Evolutionary conservation across 2,888 invertebrate species (phyloP).

Genomic region (Marasmarcha lunaedactyla): DNA sequence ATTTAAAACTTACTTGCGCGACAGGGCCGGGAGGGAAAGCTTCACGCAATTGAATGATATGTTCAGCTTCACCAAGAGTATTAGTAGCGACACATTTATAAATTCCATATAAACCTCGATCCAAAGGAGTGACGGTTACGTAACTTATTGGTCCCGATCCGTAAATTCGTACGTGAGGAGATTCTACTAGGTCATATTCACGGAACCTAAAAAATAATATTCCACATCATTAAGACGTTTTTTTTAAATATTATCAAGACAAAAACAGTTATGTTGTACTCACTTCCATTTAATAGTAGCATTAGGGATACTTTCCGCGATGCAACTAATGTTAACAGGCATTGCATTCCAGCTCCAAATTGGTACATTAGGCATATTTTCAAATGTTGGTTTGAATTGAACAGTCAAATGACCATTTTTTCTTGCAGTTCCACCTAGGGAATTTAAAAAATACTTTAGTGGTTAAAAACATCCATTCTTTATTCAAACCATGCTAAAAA

Average conservation of each 20-base stretch:
- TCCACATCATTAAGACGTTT: not conserved
- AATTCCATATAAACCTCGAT: conserved; percentile 74
- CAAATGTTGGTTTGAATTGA: conserved; percentile 86
- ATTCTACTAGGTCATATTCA: conserved; percentile 65
- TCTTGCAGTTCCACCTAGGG: conserved; percentile 75
- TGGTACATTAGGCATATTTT: conserved; percentile 76
- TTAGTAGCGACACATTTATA: conserved; percentile 89
- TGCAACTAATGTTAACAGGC: conserved; percentile 86
- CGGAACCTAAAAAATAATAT: conserved; percentile 38
- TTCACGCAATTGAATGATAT: conserved; percentile 78
- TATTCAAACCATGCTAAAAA: too few relatives aligned
- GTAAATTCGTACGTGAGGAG: conserved; percentile 69
- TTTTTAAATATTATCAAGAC: not conserved
- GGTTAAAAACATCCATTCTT: conserved; percentile 2
- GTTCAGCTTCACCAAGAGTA: conserved; percentile 75
- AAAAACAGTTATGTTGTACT: conserved; percentile 21
- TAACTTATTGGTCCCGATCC: conserved; percentile 80
- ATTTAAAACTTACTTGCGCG: conserved; percentile 41
- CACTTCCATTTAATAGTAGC: conserved; percentile 90
- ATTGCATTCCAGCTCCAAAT: conserved; percentile 87
- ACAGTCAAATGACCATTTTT: conserved; percentile 87
- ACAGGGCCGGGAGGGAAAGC: conserved; percentile 79
- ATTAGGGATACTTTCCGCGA: conserved; percentile 90
- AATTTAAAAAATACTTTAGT: conserved; percentile 2
- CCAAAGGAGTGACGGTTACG: conserved; percentile 76